Base-by-base conservation (phyloP, 2,888 invertebrate species). In the Cactoblastis cactorum region DNA sequence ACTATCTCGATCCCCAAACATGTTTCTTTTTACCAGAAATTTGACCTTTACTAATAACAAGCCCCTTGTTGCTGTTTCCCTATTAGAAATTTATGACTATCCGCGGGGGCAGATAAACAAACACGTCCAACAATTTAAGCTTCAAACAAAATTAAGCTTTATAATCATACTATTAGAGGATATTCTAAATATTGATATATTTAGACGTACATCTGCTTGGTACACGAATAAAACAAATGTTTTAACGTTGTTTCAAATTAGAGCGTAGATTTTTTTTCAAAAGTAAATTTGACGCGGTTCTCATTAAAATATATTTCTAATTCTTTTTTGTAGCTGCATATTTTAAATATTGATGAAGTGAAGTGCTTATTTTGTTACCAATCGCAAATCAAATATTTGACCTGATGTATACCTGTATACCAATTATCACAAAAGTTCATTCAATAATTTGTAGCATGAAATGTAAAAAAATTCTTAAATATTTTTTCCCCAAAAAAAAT, bases 21-120 rank as follows among this genome's bases (percentile, higher is more conserved):
- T 9, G 17, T 18, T 11, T 3, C 14, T 41, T 41, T 41, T 41
- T 4, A 41, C 8, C 24, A 24, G 41, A 22, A 41, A 41, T 24
- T 41, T 19, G 24, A 41, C 41, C 22, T 41, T 14, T 41, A 9
- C 24, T 41, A 22, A 41, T 41, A 41, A 41, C 6, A 41, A 41
- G 11, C 41, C 41, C 22, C 22, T 41, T 41, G 41, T 41, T 24
- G 14, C 14, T 24, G n/a, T 43, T 24, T 24, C 9, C 43, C 28
- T 46, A 46, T 46, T 46, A 46, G 19, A 19, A 12, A 46, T 46
- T 46, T 46, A 46, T 14, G 34, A 45, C 11, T 33, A 34, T 18
- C 33, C 17, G 19, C 18, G 34, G 45, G 45, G 45, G 41, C 6
- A 24, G 12, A 46, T 34, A 46, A 34, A 46, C 14, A 41, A 24